Evolutionary conservation across 2,797 vertebrate species (phyloP), one percentile per base, ranked within the genome.

Genomic region (Clarias platycephalus): DNA sequence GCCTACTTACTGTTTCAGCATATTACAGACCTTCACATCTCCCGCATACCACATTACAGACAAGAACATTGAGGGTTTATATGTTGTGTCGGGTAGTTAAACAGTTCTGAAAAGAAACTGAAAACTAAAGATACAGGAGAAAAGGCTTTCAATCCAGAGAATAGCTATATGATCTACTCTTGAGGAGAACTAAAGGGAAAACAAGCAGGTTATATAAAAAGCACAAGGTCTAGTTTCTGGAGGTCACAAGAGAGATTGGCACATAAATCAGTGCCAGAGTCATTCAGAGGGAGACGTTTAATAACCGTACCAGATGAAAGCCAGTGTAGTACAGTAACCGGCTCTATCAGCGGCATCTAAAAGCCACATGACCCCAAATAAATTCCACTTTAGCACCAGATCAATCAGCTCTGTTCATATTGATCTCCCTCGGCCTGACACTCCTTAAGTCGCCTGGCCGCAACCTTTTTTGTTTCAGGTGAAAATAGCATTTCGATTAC

Each of bases 371-470:
- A 96, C 96, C 96, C 95, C 95, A 95, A 83, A 97, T 97, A 97
- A 96, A 97, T 97, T 95, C 95, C 94, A 95, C 96, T 97, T 97
- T 96, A 97, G 95, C 82, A 95, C 95, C 93, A 93, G 95, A 97
- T 97, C 96, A 96, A 97, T 97, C 95, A 95, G 93, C 94, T 93
- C 94, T 92, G 86, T 87, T 93, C 92, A 91, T 93, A 97, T 97
- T 95, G 96, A 97, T 97, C 96, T 92, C 88, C 88, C 85, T 83
- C 89, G 90, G 91, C 92, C 92, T 90, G 86, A 90, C 89, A 92
- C 94, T 89, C 91, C 40, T 92, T 92, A 91, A 94, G 91, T 92
- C 93, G 93, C 92, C 93, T 93, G 92, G 92, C 91, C 87, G 87
- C 84, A 88, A 90, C 92, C 92, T 87, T 90, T 92, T 92, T 87